Percentiles rank a stretch among this genome's conserved stretches.
These are phyloP conservation scores for Ceyx cyanopectus DNA, from an alignment of 2,113 vertebrate species.

Conservation along the genomic window DNA sequence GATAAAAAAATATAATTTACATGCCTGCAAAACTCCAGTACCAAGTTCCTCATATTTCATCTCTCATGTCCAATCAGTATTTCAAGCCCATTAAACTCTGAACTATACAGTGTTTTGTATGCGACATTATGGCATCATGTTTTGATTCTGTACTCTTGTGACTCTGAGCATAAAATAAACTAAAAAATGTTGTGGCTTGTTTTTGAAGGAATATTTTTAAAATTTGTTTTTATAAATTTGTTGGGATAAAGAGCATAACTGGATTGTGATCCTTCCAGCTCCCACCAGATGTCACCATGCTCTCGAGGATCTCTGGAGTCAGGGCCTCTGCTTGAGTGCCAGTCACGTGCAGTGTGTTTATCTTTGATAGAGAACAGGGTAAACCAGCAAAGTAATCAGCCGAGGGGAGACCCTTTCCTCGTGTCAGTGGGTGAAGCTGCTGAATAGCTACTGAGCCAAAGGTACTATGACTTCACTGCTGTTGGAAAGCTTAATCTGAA, in stretches of 20 bases:
- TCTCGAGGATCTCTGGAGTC: neutral
- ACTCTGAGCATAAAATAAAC: neutral
- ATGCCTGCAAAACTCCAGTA: neutral
- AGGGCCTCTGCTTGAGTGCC: neutral
- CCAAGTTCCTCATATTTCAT: neutral
- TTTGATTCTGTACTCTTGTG: neutral
- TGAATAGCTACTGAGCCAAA: neutral
- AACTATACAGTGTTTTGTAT: neutral
- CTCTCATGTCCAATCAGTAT: neutral
- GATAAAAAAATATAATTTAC: neutral
- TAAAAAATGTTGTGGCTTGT: neutral
- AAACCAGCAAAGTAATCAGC: neutral
- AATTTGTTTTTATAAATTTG: neutral
- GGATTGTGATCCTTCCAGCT: constrained; percentile 6
- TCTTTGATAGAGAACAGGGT: neutral
- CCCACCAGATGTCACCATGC: constrained; percentile 63
- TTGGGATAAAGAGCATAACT: neutral
- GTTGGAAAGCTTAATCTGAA: neutral
- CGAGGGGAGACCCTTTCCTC: neutral
- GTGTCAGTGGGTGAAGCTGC: neutral
- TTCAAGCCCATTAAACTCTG: neutral
- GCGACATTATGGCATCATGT: neutral
- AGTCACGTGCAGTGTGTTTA: accelerated
- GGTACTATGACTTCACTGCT: neutral
- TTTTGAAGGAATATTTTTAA: neutral